These are phyloP conservation scores for Heteropelma amictum DNA, from an alignment of 2,888 invertebrate species.

Conservation along the genomic window DNA sequence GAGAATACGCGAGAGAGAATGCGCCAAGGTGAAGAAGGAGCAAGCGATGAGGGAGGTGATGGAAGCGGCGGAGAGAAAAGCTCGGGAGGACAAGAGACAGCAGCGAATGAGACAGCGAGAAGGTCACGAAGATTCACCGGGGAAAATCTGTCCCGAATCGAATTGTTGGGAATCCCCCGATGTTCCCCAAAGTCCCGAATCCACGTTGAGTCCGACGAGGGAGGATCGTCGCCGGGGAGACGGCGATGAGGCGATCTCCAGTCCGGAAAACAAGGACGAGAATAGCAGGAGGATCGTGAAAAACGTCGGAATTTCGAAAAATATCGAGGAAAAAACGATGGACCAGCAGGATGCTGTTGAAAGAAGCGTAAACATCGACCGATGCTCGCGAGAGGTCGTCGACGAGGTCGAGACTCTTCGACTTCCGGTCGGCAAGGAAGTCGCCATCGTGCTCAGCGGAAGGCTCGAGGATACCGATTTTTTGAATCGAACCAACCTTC, in stretches of 20 bases:
- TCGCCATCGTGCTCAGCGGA: constrained; percentile 73
- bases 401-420: constrained; percentile 55
- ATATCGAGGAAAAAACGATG: neutral
- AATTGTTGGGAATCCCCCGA: constrained; percentile 44
- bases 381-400: neutral
- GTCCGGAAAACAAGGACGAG: neutral
- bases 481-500: constrained; percentile 66
- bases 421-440: constrained; percentile 72
- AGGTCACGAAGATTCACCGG: constrained; percentile 40
- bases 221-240: neutral
- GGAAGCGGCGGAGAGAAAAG: constrained; percentile 84
- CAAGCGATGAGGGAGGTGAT: constrained; percentile 88
- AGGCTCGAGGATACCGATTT: constrained; percentile 71
- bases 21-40: constrained; percentile 85
- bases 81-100: constrained; percentile 83
- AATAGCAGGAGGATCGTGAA: neutral
- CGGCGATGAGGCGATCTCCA: neutral
- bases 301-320: neutral
- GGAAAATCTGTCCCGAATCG: constrained; percentile 14
- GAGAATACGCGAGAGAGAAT: constrained; percentile 83
- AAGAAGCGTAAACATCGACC: neutral
- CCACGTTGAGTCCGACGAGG: neutral
- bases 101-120: constrained; percentile 65
- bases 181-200: neutral
- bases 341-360: neutral